phyloP scores from a whole-genome alignment of 2,797 vertebrate species.

The Florisuga fusca region DNA sequence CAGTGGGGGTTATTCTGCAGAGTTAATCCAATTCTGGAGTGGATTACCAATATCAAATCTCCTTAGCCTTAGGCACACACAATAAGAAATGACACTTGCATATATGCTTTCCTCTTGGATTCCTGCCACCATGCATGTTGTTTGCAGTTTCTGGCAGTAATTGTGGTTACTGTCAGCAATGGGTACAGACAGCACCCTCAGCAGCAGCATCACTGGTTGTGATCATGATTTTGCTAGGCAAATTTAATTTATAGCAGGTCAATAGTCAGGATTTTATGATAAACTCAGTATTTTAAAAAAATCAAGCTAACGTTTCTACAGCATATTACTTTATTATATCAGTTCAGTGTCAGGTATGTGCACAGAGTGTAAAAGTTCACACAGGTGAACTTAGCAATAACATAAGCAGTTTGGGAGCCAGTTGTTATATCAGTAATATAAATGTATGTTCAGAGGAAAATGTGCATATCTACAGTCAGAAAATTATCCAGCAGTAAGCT shows the following conservation, averaged over 20 bases:
- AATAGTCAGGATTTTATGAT: neutral
- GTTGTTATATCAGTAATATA: neutral
- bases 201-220: neutral
- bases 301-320: neutral
- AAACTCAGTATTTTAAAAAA: neutral
- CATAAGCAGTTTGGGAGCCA: neutral
- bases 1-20: conserved; percentile 3
- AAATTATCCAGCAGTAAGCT: neutral
- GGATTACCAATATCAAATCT: conserved; percentile 68
- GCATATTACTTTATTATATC: neutral
- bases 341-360: neutral
- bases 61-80: conserved; percentile 51
- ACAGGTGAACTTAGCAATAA: neutral
- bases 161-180: neutral
- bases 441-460: neutral
- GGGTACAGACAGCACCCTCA: neutral
- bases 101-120: neutral
- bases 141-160: neutral
- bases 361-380: neutral
- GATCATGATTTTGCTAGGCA: neutral
- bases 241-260: neutral
- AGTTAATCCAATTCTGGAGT: conserved; percentile 63
- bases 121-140: neutral
- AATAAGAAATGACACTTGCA: conserved; percentile 24
- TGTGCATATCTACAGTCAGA: neutral